Conservation (phyloP, 1,140 invertebrate species). For the Drosophila oshimai region DNA sequence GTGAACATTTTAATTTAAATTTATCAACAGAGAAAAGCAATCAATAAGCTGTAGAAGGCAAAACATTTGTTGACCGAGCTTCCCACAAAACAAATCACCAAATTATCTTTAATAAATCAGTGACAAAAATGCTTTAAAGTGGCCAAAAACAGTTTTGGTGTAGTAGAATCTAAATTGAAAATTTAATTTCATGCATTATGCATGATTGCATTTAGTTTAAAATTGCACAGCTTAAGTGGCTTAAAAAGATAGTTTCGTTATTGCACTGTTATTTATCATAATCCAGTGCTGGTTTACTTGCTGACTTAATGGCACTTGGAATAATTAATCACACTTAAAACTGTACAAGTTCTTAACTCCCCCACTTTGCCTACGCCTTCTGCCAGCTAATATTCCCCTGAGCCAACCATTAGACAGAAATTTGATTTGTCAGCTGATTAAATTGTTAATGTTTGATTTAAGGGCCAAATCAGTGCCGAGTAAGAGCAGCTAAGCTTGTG, state of each 20-base stretch:
- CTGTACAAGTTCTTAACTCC: not conserved
- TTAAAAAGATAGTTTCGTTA: not conserved
- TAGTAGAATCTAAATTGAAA: not conserved
- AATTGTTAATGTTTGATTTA: constrained; percentile 51
- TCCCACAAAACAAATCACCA: too few species aligned
- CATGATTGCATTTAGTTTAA: not conserved
- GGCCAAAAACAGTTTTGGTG: too few species aligned
- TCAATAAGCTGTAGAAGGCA: too few species aligned
- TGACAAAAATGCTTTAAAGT: not conserved
- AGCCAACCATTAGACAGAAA: constrained; percentile 7
- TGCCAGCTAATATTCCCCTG: not conserved
- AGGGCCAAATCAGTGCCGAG: constrained; percentile 13
- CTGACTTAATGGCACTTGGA: not conserved
- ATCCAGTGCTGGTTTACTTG: not conserved
- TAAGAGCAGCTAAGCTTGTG: too few species aligned
- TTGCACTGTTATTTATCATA: not conserved
- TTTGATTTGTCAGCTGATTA: constrained; percentile 52
- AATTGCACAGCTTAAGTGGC: not conserved
- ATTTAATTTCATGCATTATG: not conserved
- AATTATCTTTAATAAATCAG: too few species aligned
- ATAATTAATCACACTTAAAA: not conserved
- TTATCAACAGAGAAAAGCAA: too few species aligned
- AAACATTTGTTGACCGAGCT: too few species aligned
- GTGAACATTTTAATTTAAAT: too few species aligned
- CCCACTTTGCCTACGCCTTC: not conserved